Evolutionary conservation across 2,888 invertebrate genomes (phyloP).

Genomic region (Caradrina kadenii): DNA sequence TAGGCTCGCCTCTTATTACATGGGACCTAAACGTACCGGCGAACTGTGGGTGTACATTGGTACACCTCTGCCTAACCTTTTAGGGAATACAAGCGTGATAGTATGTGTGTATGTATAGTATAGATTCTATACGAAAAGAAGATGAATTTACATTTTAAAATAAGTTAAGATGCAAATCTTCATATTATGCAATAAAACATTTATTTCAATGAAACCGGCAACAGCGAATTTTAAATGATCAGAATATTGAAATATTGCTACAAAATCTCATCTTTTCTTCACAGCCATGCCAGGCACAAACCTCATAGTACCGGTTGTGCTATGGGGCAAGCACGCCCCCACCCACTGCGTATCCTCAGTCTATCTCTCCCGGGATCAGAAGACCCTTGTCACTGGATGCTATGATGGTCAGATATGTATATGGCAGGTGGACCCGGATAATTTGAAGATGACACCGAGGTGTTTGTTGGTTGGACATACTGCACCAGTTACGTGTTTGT

Average conservation of each 20-base stretch:
- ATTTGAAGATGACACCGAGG: slow-evolving; percentile 97
- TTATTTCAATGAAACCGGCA: too few relatives aligned
- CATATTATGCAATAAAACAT: too few relatives aligned
- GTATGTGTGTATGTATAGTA: too few relatives aligned
- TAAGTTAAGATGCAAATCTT: too few relatives aligned
- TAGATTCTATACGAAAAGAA: too few relatives aligned
- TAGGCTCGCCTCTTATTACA: too few relatives aligned
- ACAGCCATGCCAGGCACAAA: slow-evolving; percentile 94
- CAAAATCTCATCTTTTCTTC: slow-evolving; percentile 19
- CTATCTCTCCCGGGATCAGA: slow-evolving; percentile 97
- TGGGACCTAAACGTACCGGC: too few relatives aligned
- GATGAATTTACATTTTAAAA: too few relatives aligned
- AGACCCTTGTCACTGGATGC: slow-evolving; percentile 98
- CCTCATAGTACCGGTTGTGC: slow-evolving; percentile 98
- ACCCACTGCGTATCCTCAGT: slow-evolving; percentile 99
- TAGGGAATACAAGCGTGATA: too few relatives aligned
- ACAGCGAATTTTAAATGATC: too few relatives aligned
- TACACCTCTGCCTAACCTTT: too few relatives aligned
- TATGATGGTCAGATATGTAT: slow-evolving; percentile 99
- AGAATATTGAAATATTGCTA: background rate
- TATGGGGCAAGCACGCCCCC: slow-evolving; percentile 99
- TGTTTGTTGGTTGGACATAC: slow-evolving; percentile 98
- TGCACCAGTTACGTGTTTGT: slow-evolving; percentile 97
- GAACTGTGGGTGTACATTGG: too few relatives aligned
- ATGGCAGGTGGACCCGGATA: slow-evolving; percentile 95